Percentiles rank a stretch among this genome's conserved stretches.
Conservation (phyloP, 1,140 invertebrate species). For the Drosophila ironensis region DNA sequence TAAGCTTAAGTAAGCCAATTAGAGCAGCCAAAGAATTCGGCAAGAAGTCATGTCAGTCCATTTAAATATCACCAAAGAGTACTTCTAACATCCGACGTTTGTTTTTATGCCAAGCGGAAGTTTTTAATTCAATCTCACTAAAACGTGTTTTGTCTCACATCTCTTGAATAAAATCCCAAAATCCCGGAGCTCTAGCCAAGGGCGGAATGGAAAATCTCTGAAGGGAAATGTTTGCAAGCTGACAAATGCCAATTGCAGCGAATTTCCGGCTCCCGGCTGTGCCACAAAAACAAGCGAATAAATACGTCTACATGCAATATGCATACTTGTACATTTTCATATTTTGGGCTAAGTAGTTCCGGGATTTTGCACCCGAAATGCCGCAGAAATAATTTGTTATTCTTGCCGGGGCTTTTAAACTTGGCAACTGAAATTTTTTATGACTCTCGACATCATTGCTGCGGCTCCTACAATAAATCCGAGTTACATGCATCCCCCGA, state of each 20-base stretch:
- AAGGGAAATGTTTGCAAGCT: slow-evolving; percentile 6
- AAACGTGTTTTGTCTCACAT: slow-evolving; percentile 31
- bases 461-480: slow-evolving; percentile 26
- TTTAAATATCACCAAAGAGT: neutral
- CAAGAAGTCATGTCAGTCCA: neutral
- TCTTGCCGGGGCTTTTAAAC: slow-evolving; percentile 18
- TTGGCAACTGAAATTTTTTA: slow-evolving; percentile 25
- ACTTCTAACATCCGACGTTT: slow-evolving; percentile 19
- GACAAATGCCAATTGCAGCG: slow-evolving; percentile 35
- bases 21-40: neutral
- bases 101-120: slow-evolving; percentile 21
- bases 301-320: slow-evolving; percentile 24
- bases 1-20: slow-evolving; percentile 22
- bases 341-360: slow-evolving; percentile 10
- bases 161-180: slow-evolving; percentile 19
- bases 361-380: neutral
- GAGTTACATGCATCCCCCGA: slow-evolving; percentile 27
- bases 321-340: slow-evolving; percentile 11
- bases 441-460: neutral
- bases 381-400: slow-evolving; percentile 18
- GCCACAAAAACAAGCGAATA: slow-evolving; percentile 18
- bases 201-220: neutral
- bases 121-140: slow-evolving; percentile 40
- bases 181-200: slow-evolving; percentile 1
- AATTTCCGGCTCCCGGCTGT: neutral